Conservation (phyloP, 1,140 invertebrate species). For the Drosophila littoralis region DNA sequence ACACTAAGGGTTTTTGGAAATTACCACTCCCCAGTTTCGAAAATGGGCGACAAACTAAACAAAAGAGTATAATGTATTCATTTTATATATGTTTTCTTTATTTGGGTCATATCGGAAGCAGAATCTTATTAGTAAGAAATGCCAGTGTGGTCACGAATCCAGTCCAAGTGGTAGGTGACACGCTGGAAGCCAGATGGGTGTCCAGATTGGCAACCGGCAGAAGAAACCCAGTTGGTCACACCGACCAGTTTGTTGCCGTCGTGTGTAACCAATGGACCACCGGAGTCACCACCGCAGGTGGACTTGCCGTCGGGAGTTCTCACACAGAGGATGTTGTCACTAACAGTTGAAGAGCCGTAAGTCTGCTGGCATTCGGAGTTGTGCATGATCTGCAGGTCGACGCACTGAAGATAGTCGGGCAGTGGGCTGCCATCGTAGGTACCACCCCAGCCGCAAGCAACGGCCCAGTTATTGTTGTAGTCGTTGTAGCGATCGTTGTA, state of each 20-base stretch:
- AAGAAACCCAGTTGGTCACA: constrained; percentile 75
- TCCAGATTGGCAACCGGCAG: constrained; percentile 29
- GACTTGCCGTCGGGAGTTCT: constrained; percentile 59
- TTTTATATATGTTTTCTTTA: neutral
- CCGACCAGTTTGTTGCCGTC: constrained; percentile 84
- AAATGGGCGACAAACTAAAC: too few species aligned
- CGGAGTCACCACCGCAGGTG: constrained; percentile 85
- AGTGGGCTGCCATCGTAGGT: constrained; percentile 25
- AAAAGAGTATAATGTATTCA: too few species aligned
- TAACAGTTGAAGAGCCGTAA: neutral
- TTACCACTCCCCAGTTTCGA: too few species aligned
- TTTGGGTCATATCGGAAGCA: neutral
- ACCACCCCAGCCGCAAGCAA: constrained; percentile 52
- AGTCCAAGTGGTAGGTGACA: constrained; percentile 85
- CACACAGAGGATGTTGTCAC: constrained; percentile 57
- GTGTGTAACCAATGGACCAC: constrained; percentile 85
- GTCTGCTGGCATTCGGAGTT: constrained; percentile 16
- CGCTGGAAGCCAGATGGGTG: constrained; percentile 85
- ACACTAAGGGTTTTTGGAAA: too few species aligned
- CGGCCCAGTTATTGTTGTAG: constrained; percentile 31
- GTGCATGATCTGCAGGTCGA: constrained; percentile 54
- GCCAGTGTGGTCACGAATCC: constrained; percentile 81
- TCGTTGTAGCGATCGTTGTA: constrained; percentile 34
- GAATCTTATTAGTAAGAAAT: constrained; percentile 27
- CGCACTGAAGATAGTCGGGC: constrained; percentile 53